Percentiles rank a stretch among this genome's conserved stretches.
These are phyloP conservation scores for Leptinotarsa lineolata DNA, from an alignment of 1,140 invertebrate species.

Conservation along the genomic window DNA sequence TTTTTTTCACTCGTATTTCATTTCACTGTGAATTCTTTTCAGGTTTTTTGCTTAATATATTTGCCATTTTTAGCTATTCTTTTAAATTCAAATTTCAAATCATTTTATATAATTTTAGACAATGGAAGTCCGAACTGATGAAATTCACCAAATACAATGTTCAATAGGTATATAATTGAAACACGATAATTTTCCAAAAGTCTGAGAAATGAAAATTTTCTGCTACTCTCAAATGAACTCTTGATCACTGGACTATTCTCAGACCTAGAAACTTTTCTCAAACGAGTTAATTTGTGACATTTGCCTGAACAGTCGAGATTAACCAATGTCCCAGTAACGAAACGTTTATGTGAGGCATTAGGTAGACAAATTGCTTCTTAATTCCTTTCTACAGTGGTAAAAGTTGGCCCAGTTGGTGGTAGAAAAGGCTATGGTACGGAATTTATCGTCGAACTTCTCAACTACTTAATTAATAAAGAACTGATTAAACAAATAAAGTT, in stretches of 20 bases:
- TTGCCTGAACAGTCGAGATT: constrained; percentile 5
- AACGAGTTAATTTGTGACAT: constrained; percentile 6
- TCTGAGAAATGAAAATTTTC: too few relatives aligned
- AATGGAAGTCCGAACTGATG: too few relatives aligned
- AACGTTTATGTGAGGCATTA: not conserved
- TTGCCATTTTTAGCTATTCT: too few relatives aligned
- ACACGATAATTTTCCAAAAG: too few relatives aligned
- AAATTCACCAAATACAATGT: too few relatives aligned
- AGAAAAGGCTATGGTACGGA: not conserved
- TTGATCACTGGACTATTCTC: not conserved
- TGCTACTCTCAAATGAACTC: not conserved
- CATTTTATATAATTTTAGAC: too few relatives aligned
- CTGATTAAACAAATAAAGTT: constrained; percentile 6
- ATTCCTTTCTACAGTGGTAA: constrained; percentile 8
- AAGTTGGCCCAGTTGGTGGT: not conserved
- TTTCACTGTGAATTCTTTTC: too few relatives aligned
- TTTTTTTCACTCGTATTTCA: too few relatives aligned
- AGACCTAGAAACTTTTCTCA: not conserved
- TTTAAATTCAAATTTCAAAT: too few relatives aligned
- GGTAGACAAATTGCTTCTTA: constrained; percentile 6
- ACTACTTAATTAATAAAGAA: constrained; percentile 2
- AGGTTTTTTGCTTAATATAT: too few relatives aligned
- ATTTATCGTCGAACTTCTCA: not conserved
- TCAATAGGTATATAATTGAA: too few relatives aligned
- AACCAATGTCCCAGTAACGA: not conserved